phyloP scores from a whole-genome alignment of 2,888 invertebrate species.

The Octonoba sinensis region DNA sequence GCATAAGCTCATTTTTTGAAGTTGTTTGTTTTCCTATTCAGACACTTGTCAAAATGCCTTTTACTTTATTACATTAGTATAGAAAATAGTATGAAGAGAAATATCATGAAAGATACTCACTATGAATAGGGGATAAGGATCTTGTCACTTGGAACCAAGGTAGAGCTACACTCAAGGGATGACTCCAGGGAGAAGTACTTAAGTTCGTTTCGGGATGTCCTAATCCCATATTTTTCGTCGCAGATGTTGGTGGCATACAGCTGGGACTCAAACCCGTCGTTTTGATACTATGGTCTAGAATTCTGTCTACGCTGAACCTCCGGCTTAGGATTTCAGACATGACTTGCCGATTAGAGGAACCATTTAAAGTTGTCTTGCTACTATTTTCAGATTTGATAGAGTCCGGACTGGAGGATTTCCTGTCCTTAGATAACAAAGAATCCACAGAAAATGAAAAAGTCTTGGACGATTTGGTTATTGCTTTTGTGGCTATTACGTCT shows the following conservation, averaged over 20 bases:
- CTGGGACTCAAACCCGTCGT: conserved; percentile 1
- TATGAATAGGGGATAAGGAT: conserved; percentile 50
- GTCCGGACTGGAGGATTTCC: conserved; percentile 28
- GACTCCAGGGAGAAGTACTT: conserved; percentile 36
- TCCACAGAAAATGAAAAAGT: conserved; percentile 60
- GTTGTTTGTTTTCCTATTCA: no score
- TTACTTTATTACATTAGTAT: no score
- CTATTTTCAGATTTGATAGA: not conserved
- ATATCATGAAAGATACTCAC: conserved; percentile 29
- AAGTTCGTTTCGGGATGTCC: conserved; percentile 31
- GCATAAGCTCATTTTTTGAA: no score
- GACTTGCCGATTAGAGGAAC: conserved; percentile 24
- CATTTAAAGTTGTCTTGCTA: conserved; percentile 13
- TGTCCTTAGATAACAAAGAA: conserved; percentile 31
- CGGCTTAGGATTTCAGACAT: conserved; percentile 12
- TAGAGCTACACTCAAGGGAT: conserved; percentile 35
- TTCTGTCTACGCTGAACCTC: conserved; percentile 47
- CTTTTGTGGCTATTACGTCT: conserved; percentile 26
- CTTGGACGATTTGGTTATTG: conserved; percentile 16
- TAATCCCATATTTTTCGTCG: not conserved
- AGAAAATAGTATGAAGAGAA: not conserved
- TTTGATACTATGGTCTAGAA: conserved; percentile 41
- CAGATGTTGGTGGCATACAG: conserved; percentile 24
- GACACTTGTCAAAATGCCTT: no score
- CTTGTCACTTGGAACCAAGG: conserved; percentile 59